These are phyloP conservation scores for Anoplopoma fimbria DNA, from an alignment of 2,113 vertebrate genomes.

Conservation along the genomic window DNA sequence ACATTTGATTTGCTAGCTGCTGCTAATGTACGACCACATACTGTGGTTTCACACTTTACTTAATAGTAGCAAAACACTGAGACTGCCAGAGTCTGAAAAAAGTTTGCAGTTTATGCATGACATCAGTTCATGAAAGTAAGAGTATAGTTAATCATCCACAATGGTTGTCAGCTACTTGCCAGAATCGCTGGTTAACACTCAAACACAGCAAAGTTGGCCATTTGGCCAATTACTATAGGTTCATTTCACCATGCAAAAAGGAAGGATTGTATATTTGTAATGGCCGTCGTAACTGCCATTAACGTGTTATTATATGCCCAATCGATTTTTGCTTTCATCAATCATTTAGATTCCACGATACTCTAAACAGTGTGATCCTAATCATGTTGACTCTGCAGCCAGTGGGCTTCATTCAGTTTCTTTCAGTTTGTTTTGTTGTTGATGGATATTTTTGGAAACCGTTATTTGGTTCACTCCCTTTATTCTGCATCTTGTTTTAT, in stretches of 20 bases:
- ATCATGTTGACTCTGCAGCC: neutral
- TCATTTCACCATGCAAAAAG: slow-evolving; percentile 18
- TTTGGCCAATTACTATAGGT: slow-evolving; percentile 24
- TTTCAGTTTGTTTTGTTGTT: neutral
- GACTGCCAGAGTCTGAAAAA: too few relatives aligned
- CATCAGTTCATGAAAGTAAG: slow-evolving; percentile 50
- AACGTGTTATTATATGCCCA: slow-evolving; percentile 17
- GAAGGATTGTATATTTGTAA: slow-evolving; percentile 43
- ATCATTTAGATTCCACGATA: slow-evolving; percentile 14
- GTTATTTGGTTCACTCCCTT: neutral
- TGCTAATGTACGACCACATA: slow-evolving; percentile 29
- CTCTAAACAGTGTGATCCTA: neutral
- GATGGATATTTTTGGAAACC: neutral
- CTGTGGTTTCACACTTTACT: slow-evolving; percentile 52
- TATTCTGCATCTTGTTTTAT: slow-evolving; percentile 20
- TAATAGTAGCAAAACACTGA: slow-evolving; percentile 41
- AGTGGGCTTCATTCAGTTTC: neutral
- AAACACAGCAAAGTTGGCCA: slow-evolving; percentile 19
- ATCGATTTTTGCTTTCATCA: slow-evolving; percentile 46
- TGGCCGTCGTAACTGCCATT: neutral
- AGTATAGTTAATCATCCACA: slow-evolving; percentile 54
- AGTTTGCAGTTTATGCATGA: slow-evolving; percentile 54
- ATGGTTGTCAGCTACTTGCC: slow-evolving; percentile 49
- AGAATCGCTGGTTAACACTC: slow-evolving; percentile 43
- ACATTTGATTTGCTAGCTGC: slow-evolving; percentile 15